Evolutionary conservation across 2,113 vertebrate genomes (phyloP), one percentile per base, ranked within the genome.

Genomic region (Urocitellus parryii): DNA sequence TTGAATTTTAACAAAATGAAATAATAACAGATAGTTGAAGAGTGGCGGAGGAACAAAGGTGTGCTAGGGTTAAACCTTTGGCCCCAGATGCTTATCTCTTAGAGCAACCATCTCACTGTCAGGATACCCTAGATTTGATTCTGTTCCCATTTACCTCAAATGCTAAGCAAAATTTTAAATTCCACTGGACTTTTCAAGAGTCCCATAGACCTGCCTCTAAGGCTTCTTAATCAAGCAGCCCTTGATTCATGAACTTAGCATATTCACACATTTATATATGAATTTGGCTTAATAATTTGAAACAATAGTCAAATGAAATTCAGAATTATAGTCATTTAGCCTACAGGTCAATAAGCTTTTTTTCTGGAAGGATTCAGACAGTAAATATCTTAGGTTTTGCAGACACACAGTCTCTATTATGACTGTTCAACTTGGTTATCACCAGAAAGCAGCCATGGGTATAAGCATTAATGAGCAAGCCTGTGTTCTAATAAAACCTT

Each of bases 261-360:
- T 78, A 56, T 39, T 20, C 18, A 39, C 20, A 34, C 11, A 79
- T 94, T 78, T 20, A 13, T 74, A 4, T 79, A 18, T 48, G 34
- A 76, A 51, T 89, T 78, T 87, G 29, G 39, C 32, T 80, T 29
- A 76, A 1, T 88, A 67, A 95, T 94, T 90, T 70, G 81, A 74
- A 82, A 20, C 53, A n/a, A n/a, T 87, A 86, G 56, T 24, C 29
- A 82, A 68, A n/a, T 94, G 81, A 70, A 81, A 92, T 81, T 85
- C 12, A 85, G 39, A 87, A 42, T 79, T 56, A 39, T 22, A 83
- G 16, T 76, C 34, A 16, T 85, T 85, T 78, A 85, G 61, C n/a
- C 86, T 53, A 68, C n/a, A n/a, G 2, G 8, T 68, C 72, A 93
- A 9, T 73, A 58, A 11, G 32, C 37, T 20, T 88, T 82, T 42